Evolutionary conservation across 2,888 invertebrate genomes (phyloP), one percentile per base, ranked within the genome.

Genomic region (Andrena minutula): DNA sequence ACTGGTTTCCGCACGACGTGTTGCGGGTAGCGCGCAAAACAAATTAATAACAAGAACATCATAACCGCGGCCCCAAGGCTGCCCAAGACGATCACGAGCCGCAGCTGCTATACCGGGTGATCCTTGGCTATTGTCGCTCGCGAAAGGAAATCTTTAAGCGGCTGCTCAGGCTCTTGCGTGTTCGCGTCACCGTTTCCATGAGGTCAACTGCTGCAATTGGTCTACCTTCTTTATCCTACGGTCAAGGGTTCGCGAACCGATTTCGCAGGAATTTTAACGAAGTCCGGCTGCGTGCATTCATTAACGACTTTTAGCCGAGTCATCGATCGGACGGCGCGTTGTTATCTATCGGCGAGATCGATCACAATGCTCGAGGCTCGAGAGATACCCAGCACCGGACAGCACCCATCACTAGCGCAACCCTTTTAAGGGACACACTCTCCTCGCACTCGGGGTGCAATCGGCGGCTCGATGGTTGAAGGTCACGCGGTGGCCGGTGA

Each of bases 31-130:
- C 87, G 90, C 85, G 89, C 91, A 91, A 91, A 92, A 91, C 90
- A 92, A 91, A 91, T 92, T 91, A 90, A 90, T 91, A 91, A 92
- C 90, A 90, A 89, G 88, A 90, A 88, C 89, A 90, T 88, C 88
- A 88, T 88, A 88, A 88, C 88, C 86, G 69, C 79, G 75, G 85
- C 70, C 82, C 80, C 89, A 88, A 88, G 88, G 88, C 79, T 88
- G 89, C 70, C 74, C 86, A 72, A 77, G 86, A 79, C 75, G 84
- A 72, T 86, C 84, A 70, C 78, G 80, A 82, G 80, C 73, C 82
- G 64, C 80, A 83, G 81, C 75, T 78, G 88, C 77, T 88, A 86
- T 86, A 88, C 89, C 79, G 88, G 86, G 86, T 85, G 86, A 86
- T 83, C 88, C 69, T 49, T 70, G 60, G 53, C 85, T 77, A 87